A percentile compares a stretch with the other conserved stretches of the same genome.
phyloP scores from a whole-genome alignment of 2,888 invertebrate genomes.

The Ormyrus labotus region DNA sequence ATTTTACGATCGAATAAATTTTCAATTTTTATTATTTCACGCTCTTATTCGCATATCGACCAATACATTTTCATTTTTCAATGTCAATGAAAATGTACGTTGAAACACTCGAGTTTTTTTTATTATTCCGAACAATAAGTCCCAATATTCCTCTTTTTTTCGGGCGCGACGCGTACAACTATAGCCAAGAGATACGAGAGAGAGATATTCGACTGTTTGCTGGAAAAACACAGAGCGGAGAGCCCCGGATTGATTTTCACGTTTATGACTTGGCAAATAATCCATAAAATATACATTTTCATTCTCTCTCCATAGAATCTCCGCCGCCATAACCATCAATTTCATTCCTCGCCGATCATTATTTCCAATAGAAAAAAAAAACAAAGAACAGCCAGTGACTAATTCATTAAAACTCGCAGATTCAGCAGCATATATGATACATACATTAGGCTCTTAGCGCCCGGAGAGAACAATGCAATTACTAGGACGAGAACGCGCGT shows the following conservation, averaged over 20 bases:
- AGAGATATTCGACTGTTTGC: slow-evolving; percentile 1
- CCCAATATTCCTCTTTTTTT: no score
- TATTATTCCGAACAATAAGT: no score
- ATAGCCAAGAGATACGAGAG: no score
- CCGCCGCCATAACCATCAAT: slow-evolving; percentile 15
- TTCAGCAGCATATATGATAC: neutral
- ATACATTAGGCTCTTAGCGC: neutral
- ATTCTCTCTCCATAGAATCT: slow-evolving; percentile 9
- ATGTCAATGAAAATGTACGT: no score
- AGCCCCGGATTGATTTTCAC: slow-evolving; percentile 46
- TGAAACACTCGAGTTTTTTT: no score
- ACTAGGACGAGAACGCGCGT: neutral
- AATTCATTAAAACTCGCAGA: neutral
- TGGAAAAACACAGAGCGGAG: slow-evolving; percentile 13
- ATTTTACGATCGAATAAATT: no score
- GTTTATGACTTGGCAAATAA: slow-evolving; percentile 56
- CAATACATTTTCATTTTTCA: no score
- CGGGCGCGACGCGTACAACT: no score
- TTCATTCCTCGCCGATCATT: neutral
- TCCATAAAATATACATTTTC: slow-evolving; percentile 53
- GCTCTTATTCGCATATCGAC: no score
- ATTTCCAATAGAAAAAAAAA: slow-evolving; percentile 11
- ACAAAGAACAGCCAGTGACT: no score
- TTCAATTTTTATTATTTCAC: no score
- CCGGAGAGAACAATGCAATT: slow-evolving; percentile 18